Evolutionary conservation across 2,888 invertebrate species (phyloP).

Genomic region (Drosophila prolongata): DNA sequence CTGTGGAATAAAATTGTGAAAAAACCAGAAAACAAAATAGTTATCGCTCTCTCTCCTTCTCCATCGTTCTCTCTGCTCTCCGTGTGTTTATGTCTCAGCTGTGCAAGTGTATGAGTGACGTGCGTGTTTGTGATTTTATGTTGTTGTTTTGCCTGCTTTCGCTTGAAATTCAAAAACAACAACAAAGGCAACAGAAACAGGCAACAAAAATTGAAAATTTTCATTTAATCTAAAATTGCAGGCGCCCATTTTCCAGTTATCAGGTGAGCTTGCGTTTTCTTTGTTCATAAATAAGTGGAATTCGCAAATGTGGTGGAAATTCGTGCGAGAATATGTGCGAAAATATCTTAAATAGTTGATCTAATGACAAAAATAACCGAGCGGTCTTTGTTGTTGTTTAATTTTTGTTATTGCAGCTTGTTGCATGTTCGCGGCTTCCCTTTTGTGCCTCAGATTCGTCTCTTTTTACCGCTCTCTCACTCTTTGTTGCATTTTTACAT

Average conservation of each 20-base stretch:
- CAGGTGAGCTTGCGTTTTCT: constrained; percentile 50
- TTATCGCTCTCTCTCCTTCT: constrained; percentile 24
- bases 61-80: constrained; percentile 21
- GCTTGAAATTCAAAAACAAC: constrained; percentile 27
- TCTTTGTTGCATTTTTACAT: constrained; percentile 14
- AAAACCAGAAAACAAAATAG: constrained; percentile 30
- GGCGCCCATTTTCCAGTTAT: constrained; percentile 35
- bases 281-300: constrained; percentile 49
- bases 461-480: constrained; percentile 38
- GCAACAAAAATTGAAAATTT: constrained; percentile 28
- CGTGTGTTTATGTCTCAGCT: constrained; percentile 16
- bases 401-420: constrained; percentile 29
- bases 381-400: constrained; percentile 16
- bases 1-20: constrained; percentile 13
- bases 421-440: constrained; percentile 30
- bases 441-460: constrained; percentile 23
- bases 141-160: constrained; percentile 60
- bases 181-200: constrained; percentile 1
- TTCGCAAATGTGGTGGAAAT: constrained; percentile 25
- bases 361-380: constrained; percentile 66
- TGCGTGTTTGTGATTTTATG: constrained; percentile 58
- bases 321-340: constrained; percentile 46
- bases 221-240: constrained; percentile 16
- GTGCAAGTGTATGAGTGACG: constrained; percentile 34
- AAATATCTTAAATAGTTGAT: constrained; percentile 67